These are phyloP conservation scores for Orius laevigatus DNA, from an alignment of 1,140 invertebrate genomes.

Conservation along the genomic window DNA sequence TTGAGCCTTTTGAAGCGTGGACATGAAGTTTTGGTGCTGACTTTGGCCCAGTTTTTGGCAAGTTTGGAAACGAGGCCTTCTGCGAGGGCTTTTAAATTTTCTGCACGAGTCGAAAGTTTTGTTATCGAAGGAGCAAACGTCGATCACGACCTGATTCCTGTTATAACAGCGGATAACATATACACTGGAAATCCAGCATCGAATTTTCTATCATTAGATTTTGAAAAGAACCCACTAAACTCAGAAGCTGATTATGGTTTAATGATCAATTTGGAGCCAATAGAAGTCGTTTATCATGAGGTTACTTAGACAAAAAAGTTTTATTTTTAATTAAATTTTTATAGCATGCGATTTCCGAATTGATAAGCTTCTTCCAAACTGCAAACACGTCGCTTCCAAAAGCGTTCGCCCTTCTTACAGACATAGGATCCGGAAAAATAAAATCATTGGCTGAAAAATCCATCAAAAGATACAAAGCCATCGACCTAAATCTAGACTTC, in stretches of 20 bases:
- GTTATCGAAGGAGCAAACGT: conserved; percentile 57
- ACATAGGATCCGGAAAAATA: conserved; percentile 21
- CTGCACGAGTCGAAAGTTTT: conserved; percentile 56
- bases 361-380: conserved; percentile 55
- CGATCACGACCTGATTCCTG: conserved; percentile 54
- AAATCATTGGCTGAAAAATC: conserved; percentile 29
- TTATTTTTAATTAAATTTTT: conserved; percentile 25
- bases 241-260: conserved; percentile 52
- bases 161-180: conserved; percentile 51
- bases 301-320: too few species aligned
- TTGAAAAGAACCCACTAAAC: conserved; percentile 53
- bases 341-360: conserved; percentile 56
- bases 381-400: conserved; percentile 17
- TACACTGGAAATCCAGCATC: conserved; percentile 44
- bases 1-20: conserved; percentile 49
- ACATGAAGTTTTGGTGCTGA: conserved; percentile 55
- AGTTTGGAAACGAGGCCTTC: conserved; percentile 56
- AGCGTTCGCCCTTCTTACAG: conserved; percentile 20
- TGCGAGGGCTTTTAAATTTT: conserved; percentile 50
- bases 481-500: conserved; percentile 56
- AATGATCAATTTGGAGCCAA: conserved; percentile 46
- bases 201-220: conserved; percentile 57
- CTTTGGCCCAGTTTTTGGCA: conserved; percentile 52
- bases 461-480: conserved; percentile 45
- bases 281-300: conserved; percentile 66